Conservation (phyloP, 2,113 vertebrate species). For the Saguinus imperator region DNA sequence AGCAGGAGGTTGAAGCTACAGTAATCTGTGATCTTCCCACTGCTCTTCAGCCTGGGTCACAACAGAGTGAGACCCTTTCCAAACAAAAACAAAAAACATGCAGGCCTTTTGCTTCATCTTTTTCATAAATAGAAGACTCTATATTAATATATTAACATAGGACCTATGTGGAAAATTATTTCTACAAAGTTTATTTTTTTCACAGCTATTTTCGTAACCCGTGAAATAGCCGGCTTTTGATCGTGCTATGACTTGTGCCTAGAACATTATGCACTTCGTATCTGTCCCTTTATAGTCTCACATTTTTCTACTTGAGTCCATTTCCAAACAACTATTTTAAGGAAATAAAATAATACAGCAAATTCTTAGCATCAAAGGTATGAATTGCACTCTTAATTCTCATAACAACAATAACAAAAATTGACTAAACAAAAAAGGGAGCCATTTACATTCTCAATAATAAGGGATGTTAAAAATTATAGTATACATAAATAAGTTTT, state of each 20-base stretch:
- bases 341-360: background rate
- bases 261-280: background rate
- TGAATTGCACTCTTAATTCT: background rate
- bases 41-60: too few species aligned
- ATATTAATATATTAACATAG: background rate
- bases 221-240: background rate
- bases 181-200: background rate
- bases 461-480: background rate
- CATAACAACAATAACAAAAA: background rate
- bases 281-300: background rate
- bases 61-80: too few species aligned
- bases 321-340: conserved; percentile 29
- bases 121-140: background rate
- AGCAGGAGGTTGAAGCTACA: too few species aligned
- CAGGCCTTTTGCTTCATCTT: background rate
- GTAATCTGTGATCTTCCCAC: too few species aligned
- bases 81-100: too few species aligned
- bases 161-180: background rate
- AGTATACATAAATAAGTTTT: background rate
- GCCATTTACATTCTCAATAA: background rate
- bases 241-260: background rate
- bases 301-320: background rate
- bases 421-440: background rate
- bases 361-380: background rate
- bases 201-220: background rate